Evolutionary conservation across 1,140 invertebrate species (phyloP), one percentile per base, ranked within the genome.

Genomic region (Tetragonula clypearis): DNA sequence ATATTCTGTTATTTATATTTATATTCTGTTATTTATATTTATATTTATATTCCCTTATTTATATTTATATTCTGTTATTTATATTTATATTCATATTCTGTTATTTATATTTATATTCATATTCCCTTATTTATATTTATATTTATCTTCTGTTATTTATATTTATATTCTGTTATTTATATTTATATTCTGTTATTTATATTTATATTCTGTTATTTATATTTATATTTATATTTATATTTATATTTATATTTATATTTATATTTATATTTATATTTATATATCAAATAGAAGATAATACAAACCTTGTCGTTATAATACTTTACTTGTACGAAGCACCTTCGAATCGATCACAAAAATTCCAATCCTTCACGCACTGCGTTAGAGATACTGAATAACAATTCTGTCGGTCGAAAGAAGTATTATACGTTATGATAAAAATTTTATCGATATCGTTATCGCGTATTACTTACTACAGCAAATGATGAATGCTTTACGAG

Each of bases 371-470:
- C 17, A 12, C 11, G 19, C 23, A 55, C 17, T 12, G 23, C 12
- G 17, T n/a, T 30, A 30, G 17, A 35, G 21, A 19, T 30, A 23
- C 21, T 56, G 17, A 74, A 5, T 30, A 75, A 75, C 17, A 75
- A 58, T 35, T 30, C 26, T 68, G 68, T 53, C 78, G 19, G 26
- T 56, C 14, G 19, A 23, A 66, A 26, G 9, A 79, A 49, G 15
- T 23, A 69, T 30, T 79, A 69, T 69, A 79, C 15, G 11, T 66
- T 6, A 23, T 1, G 78, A 79, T 79, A 79, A 69, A 56, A 19
- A 17, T 53, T 8, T 66, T 79, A 79, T 79, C 77, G 30, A 79
- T 26, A 26, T 3, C 53, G 53, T 55, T 79, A 69, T 79, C 78
- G 6, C 12, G 23, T 15, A n/a, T 35, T 55, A 9, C 14, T 79